A percentile compares a stretch with the other conserved stretches of the same genome.
These are phyloP conservation scores for Leptopterna dolabrata DNA, from an alignment of 2,888 invertebrate genomes.

Conservation along the genomic window DNA sequence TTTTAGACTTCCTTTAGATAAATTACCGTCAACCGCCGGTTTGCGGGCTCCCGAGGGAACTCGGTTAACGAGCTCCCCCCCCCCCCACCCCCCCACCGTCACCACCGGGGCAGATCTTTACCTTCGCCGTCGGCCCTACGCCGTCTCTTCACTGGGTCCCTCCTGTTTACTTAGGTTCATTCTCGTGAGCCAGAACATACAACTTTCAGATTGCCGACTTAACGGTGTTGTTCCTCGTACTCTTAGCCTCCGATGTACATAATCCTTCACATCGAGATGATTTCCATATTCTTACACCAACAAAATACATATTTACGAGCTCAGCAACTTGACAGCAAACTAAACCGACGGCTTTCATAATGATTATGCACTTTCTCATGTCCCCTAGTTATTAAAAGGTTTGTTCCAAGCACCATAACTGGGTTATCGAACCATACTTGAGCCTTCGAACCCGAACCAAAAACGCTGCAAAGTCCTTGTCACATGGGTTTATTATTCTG, in stretches of 20 bases:
- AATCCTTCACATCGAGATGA: background rate
- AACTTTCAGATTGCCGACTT: slow-evolving; percentile 1
- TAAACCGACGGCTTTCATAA: background rate
- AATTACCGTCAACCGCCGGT: slow-evolving; percentile 44
- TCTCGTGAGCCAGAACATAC: background rate
- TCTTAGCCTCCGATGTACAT: background rate
- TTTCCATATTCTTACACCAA: background rate
- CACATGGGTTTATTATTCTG: too few species aligned
- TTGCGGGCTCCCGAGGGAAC: slow-evolving; percentile 42
- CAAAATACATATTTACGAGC: background rate
- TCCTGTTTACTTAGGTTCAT: slow-evolving; percentile 3
- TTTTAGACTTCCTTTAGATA: slow-evolving; percentile 31
- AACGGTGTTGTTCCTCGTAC: background rate
- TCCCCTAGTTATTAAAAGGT: background rate
- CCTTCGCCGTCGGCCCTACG: background rate
- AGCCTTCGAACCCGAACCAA: too few species aligned
- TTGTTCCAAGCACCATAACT: too few species aligned
- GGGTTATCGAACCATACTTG: too few species aligned
- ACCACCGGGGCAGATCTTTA: background rate
- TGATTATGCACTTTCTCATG: background rate
- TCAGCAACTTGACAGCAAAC: background rate
- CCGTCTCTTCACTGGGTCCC: background rate
- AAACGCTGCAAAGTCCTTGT: too few species aligned
- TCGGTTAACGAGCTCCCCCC: slow-evolving; percentile 29
- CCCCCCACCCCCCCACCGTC: background rate